phyloP scores from a whole-genome alignment of 2,888 invertebrate genomes.

The Lepidonotus clava region DNA sequence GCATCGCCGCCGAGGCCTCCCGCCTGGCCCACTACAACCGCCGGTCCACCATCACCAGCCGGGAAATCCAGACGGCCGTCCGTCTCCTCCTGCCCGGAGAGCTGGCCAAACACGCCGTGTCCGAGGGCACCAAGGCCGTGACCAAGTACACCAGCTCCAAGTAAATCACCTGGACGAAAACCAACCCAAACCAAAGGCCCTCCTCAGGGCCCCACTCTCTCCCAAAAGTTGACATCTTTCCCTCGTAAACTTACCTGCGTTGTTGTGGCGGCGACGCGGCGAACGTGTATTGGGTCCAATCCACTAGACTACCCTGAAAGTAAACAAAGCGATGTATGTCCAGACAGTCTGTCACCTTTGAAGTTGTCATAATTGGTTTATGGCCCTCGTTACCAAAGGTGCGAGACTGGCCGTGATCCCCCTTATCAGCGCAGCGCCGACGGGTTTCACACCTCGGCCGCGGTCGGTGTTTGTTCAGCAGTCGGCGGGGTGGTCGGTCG shows the following conservation, averaged over 20 bases:
- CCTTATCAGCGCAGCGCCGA: too few species aligned
- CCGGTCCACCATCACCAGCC: constrained; percentile 81
- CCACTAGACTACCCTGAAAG: too few species aligned
- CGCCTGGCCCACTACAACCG: constrained; percentile 73
- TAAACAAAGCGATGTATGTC: too few species aligned
- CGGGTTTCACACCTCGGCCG: too few species aligned
- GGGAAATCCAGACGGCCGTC: constrained; percentile 87
- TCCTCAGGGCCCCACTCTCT: constrained; percentile 39
- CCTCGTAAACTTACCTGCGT: background rate
- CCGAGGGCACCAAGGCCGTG: constrained; percentile 71
- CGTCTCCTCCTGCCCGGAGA: constrained; percentile 87
- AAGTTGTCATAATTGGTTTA: too few species aligned
- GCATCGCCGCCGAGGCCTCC: constrained; percentile 73
- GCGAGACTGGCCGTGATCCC: too few species aligned
- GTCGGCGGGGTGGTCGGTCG: too few species aligned
- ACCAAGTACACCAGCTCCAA: constrained; percentile 72
- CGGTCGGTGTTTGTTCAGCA: too few species aligned
- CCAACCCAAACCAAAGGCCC: constrained; percentile 26
- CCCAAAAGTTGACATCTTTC: constrained; percentile 12
- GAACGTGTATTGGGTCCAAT: background rate
- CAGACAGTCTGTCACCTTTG: too few species aligned
- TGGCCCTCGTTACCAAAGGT: too few species aligned
- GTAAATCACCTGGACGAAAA: constrained; percentile 14
- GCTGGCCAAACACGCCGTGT: constrained; percentile 86
- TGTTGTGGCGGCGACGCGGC: background rate